Evolutionary conservation across 2,888 invertebrate species (phyloP), one percentile per base, ranked within the genome.

Genomic region (Ormyrus rosae): DNA sequence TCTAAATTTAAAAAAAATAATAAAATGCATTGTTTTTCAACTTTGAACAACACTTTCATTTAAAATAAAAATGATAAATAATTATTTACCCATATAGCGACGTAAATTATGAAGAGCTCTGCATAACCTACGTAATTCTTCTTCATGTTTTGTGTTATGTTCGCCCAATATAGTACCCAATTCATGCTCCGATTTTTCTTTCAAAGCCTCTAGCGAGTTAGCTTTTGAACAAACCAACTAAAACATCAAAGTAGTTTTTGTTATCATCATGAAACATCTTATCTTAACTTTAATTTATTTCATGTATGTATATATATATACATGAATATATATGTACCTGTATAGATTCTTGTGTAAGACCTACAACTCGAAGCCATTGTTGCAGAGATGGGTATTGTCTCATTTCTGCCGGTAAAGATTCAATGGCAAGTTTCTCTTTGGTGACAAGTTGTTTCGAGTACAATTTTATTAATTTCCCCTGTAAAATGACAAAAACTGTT

Each of bases 301-400:
- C 4, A 65, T 61, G 2, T 19, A 48, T 50, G 1, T 72, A 61
- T 55, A 53, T 0, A 63, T 19, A 11, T 53, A 11, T 10, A 67
- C 64, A 48, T 19, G 5, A 60, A 61, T 55, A 53, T 0, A 63
- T 45, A 2, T 79, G 61, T 89, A 94, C 95, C 93, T 94, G 92
- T 84, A 96, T 94, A 61, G 95, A 94, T 84, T 94, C 94, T 70
- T 93, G 92, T 72, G 94, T 93, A 77, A 97, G 93, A 55, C 97
- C 98, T 34, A 98, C 98, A 45, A 98, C 97, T 83, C 96, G 93
- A 74, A 99, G 93, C 98, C 98, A 99, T 91, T 97, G 96, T 85
- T 94, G 94, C 82, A 98, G 92, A 74, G 96, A 95, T 50, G 97
- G 97, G 85, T 96, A 94, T 82, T 96, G 94, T 77, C 93, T 92